Percentiles rank a stretch among this genome's conserved stretches.
Conservation (phyloP, 2,113 vertebrate species). For the Barbus barbus region DNA sequence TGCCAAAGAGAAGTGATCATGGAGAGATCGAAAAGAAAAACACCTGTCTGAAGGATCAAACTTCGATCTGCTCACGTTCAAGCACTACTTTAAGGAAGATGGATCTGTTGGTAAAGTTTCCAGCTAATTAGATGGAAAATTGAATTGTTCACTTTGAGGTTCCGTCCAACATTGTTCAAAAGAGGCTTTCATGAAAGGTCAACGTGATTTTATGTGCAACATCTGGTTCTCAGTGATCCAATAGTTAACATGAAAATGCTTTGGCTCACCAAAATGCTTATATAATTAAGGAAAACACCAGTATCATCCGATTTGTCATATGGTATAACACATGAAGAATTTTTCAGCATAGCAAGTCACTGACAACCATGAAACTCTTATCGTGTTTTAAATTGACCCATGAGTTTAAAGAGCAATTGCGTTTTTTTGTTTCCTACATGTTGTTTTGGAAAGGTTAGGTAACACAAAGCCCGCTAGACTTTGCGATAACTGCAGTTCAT, state of each 20-base stretch:
- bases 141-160: conserved; percentile 28
- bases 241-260: neutral
- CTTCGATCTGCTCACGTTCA: neutral
- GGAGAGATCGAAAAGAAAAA: conserved; percentile 26
- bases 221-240: conserved; percentile 28
- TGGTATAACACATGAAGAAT: neutral
- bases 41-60: conserved; percentile 12
- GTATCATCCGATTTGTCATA: neutral
- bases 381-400: conserved; percentile 16
- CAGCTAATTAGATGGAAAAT: conserved; percentile 32
- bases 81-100: conserved; percentile 1
- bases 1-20: conserved; percentile 13
- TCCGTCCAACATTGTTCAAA: conserved; percentile 26
- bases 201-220: conserved; percentile 27
- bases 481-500: neutral
- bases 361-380: neutral
- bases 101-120: conserved; percentile 22
- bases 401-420: neutral
- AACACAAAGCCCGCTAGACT: neutral
- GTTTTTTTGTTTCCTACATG: neutral
- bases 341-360: neutral
- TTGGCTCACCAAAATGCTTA: conserved; percentile 12
- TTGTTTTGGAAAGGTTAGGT: neutral
- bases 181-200: conserved; percentile 12
- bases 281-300: conserved; percentile 12